Conservation (phyloP, 2,888 invertebrate genomes). For the Tenthredo mesomela region DNA sequence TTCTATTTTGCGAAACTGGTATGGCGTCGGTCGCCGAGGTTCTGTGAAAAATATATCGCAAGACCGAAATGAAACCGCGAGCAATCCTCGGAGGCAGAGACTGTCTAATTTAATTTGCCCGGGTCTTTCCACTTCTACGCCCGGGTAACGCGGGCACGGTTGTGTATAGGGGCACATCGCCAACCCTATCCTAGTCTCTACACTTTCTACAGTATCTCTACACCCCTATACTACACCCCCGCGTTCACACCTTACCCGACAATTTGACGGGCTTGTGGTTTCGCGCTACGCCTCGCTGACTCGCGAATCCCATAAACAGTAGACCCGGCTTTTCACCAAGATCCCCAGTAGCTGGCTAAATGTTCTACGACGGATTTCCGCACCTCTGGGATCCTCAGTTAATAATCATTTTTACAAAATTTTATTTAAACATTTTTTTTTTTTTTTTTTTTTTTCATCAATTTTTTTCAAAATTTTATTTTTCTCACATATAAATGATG, state of each 20-base stretch:
- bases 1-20: background rate
- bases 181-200: conserved; percentile 32
- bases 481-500: no score
- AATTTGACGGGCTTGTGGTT: conserved; percentile 61
- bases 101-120: conserved; percentile 68
- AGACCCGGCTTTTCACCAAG: conserved; percentile 5
- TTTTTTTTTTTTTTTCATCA: no score
- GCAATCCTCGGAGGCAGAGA: conserved; percentile 66
- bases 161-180: conserved; percentile 25
- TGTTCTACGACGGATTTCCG: conserved; percentile 40
- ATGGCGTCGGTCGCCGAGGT: conserved; percentile 1
- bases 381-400: background rate
- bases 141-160: conserved; percentile 23
- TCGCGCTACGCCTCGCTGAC: conserved; percentile 31
- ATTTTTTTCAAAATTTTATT: background rate
- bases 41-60: conserved; percentile 59
- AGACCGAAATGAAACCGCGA: conserved; percentile 65
- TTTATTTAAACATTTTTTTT: no score
- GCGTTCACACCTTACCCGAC: conserved; percentile 62
- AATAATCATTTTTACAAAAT: background rate
- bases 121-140: conserved; percentile 60
- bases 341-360: background rate
- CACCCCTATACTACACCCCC: background rate
- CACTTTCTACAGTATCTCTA: background rate
- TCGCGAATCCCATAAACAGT: conserved; percentile 42